Conservation (phyloP, 2,113 vertebrate species). For the Gymnogyps californianus region DNA sequence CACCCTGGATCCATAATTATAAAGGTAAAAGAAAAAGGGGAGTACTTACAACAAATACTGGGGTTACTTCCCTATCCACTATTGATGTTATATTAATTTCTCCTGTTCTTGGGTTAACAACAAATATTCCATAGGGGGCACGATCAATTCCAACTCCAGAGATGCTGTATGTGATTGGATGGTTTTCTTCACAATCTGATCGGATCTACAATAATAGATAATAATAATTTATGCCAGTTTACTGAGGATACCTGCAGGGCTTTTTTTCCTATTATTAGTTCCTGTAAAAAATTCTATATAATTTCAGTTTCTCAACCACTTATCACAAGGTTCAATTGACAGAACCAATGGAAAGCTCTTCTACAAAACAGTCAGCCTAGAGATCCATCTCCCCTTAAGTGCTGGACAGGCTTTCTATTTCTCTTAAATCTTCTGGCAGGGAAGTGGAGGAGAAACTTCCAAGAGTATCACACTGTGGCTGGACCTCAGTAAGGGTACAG, state of each 20-base stretch:
- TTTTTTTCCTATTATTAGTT: not conserved
- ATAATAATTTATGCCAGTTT: not conserved
- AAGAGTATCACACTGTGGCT: not conserved
- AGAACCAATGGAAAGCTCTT: not conserved
- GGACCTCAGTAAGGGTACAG: not conserved
- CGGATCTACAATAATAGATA: constrained; percentile 78
- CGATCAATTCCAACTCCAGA: constrained; percentile 79
- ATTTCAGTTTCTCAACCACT: not conserved
- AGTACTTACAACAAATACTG: constrained; percentile 75
- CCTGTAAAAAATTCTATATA: not conserved
- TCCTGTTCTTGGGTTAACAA: constrained; percentile 73
- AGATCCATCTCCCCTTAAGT: not conserved
- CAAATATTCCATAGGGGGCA: constrained; percentile 73
- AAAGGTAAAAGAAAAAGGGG: not conserved
- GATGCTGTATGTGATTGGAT: constrained; percentile 77
- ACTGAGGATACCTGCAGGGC: not conserved
- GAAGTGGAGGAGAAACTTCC: not conserved
- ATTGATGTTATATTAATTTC: constrained; percentile 79
- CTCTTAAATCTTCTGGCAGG: not conserved
- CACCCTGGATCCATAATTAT: not conserved
- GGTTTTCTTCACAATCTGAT: constrained; percentile 80
- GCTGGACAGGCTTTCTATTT: not conserved
- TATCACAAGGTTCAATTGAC: not conserved
- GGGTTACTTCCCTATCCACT: constrained; percentile 84
- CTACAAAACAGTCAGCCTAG: not conserved